phyloP scores from a whole-genome alignment of 2,888 invertebrate genomes.

The Polydrusus tereticollis region DNA sequence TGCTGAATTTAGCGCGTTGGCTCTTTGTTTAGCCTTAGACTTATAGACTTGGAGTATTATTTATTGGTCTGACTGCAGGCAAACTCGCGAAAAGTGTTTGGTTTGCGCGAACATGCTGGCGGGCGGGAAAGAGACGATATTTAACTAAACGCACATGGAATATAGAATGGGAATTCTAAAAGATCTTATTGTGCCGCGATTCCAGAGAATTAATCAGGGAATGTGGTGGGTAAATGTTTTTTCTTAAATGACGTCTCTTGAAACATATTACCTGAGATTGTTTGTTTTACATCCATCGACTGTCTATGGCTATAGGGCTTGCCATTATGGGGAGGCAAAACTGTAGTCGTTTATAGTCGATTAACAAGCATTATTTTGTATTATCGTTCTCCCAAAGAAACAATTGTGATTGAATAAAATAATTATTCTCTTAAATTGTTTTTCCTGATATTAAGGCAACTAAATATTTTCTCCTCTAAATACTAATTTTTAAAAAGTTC shows the following conservation, averaged over 20 bases:
- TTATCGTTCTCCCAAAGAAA: too few species aligned
- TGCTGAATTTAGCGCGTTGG: conserved; percentile 11
- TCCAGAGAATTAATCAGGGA: conserved; percentile 4
- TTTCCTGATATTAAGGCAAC: too few species aligned
- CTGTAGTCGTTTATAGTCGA: too few species aligned
- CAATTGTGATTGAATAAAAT: too few species aligned
- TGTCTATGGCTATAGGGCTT: too few species aligned
- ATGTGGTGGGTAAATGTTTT: conserved; percentile 4
- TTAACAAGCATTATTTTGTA: too few species aligned
- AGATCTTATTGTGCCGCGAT: conserved; percentile 1
- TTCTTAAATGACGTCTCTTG: background rate
- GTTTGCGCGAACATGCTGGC: conserved; percentile 12
- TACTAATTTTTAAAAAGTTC: too few species aligned
- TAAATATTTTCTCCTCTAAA: too few species aligned
- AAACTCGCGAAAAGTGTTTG: conserved; percentile 2
- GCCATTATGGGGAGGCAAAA: too few species aligned
- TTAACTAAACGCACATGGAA: conserved; percentile 2
- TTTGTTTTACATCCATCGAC: background rate
- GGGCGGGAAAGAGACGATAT: conserved; percentile 11
- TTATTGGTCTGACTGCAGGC: conserved; percentile 10
- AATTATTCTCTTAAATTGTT: too few species aligned
- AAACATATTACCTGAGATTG: background rate
- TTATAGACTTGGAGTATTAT: conserved; percentile 8
- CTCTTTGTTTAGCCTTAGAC: conserved; percentile 8
- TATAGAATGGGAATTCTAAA: conserved; percentile 1